These are phyloP conservation scores for Heliconius charithonia DNA, from an alignment of 2,888 invertebrate genomes.

Conservation along the genomic window DNA sequence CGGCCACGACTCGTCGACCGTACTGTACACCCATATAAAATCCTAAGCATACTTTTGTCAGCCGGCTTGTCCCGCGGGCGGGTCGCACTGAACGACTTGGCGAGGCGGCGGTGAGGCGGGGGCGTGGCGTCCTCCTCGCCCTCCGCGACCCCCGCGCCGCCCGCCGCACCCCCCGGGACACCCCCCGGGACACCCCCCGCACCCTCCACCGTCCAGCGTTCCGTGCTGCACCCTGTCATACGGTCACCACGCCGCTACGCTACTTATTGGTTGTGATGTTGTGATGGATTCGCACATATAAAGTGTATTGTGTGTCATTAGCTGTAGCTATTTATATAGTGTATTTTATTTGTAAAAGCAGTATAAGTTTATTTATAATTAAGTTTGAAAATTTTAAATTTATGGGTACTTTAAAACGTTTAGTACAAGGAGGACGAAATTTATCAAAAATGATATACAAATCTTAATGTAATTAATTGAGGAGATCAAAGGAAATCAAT, in stretches of 20 bases:
- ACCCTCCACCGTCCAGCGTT: conserved; percentile 68
- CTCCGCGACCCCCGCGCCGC: conserved; percentile 55
- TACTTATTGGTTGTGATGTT: not conserved
- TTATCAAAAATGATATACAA: not conserved
- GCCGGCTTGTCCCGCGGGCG: conserved; percentile 62
- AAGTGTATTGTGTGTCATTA: not conserved
- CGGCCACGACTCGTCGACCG: not conserved
- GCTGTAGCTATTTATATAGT: not conserved
- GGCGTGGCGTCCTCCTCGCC: conserved; percentile 90
- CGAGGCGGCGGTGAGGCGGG: conserved; percentile 93
- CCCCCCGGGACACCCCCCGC: conserved; percentile 52
- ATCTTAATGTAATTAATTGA: not conserved
- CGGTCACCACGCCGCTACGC: conserved; percentile 55
- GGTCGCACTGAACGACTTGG: conserved; percentile 95
- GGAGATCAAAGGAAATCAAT: not conserved
- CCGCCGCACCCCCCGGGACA: conserved; percentile 54
- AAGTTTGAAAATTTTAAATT: no score
- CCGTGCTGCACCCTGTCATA: conserved; percentile 65
- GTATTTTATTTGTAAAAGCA: not conserved
- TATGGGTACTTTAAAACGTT: no score
- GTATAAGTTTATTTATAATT: no score
- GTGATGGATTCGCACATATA: not conserved
- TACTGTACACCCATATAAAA: not conserved
- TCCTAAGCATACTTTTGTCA: conserved; percentile 64
- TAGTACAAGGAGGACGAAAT: not conserved